Evolutionary conservation across 2,888 invertebrate species (phyloP).

Genomic region (Caenorhabditis sp.): DNA sequence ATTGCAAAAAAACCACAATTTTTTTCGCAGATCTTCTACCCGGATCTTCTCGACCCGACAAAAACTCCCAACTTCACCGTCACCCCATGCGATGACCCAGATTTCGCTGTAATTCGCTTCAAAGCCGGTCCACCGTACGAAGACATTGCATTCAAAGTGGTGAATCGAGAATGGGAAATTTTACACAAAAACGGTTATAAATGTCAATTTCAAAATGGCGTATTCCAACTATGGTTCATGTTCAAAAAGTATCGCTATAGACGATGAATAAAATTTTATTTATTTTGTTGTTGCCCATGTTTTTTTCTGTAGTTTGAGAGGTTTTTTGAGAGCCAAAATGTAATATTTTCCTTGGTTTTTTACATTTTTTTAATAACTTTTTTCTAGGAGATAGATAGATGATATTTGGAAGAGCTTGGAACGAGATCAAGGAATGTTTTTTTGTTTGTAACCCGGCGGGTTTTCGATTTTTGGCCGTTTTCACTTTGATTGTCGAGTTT

Average conservation of each 20-base stretch:
- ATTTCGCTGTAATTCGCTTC: constrained; percentile 92
- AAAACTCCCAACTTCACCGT: constrained; percentile 91
- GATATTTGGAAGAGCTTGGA: no score
- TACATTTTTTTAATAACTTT: no score
- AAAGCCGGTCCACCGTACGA: constrained; percentile 97
- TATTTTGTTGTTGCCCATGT: neutral
- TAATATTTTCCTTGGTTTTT: neutral
- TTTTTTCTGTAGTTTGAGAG: neutral
- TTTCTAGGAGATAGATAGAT: no score
- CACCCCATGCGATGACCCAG: constrained; percentile 79
- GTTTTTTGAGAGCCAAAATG: no score
- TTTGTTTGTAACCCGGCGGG: constrained; percentile 8
- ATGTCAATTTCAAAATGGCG: constrained; percentile 99
- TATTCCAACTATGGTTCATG: constrained; percentile 99
- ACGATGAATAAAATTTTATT: constrained; percentile 69
- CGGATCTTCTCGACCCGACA: constrained; percentile 92
- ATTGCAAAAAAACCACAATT: neutral
- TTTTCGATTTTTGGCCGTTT: constrained; percentile 33
- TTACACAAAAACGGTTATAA: constrained; percentile 92
- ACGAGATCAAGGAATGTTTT: constrained; percentile 7
- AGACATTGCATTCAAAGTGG: constrained; percentile 74
- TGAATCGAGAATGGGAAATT: constrained; percentile 97
- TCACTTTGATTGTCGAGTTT: constrained; percentile 45
- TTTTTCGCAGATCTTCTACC: constrained; percentile 85
- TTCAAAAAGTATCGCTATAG: constrained; percentile 97